Conservation (phyloP, 2,113 vertebrate genomes). For the Silurus meridionalis region DNA sequence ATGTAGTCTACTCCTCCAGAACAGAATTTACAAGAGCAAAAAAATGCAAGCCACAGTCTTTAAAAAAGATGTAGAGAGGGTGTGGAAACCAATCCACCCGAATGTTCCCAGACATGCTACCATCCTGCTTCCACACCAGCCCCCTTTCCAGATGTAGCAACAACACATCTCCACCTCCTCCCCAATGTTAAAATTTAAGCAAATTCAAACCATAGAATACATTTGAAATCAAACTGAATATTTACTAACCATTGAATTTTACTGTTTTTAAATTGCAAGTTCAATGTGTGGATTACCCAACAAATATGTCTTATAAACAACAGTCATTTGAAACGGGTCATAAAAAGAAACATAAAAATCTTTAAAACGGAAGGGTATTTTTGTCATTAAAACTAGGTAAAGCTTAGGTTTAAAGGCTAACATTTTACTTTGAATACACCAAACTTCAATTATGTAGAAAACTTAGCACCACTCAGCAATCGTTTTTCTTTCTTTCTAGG, state of each 20-base stretch:
- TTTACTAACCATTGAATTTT: neutral
- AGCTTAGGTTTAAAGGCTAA: neutral
- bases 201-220: neutral
- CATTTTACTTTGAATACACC: neutral
- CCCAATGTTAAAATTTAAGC: neutral
- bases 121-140: neutral
- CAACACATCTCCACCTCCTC: neutral
- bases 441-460: neutral
- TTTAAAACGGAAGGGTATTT: conserved; percentile 1
- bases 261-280: neutral
- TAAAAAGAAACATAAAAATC: neutral
- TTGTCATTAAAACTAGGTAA: neutral
- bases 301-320: neutral
- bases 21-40: conserved; percentile 46
- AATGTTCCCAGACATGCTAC: neutral
- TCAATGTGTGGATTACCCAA: neutral
- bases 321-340: neutral
- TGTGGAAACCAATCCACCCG: conserved; percentile 6
- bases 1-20: conserved; percentile 11
- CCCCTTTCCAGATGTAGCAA: neutral
- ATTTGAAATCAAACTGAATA: neutral
- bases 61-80: conserved; percentile 10
- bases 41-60: conserved; percentile 43
- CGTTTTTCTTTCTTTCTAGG: conserved; percentile 10
- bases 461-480: neutral